Percentiles rank a stretch among this genome's conserved stretches.
phyloP scores from a whole-genome alignment of 2,113 vertebrate genomes.

The Macrotis lagotis region DNA sequence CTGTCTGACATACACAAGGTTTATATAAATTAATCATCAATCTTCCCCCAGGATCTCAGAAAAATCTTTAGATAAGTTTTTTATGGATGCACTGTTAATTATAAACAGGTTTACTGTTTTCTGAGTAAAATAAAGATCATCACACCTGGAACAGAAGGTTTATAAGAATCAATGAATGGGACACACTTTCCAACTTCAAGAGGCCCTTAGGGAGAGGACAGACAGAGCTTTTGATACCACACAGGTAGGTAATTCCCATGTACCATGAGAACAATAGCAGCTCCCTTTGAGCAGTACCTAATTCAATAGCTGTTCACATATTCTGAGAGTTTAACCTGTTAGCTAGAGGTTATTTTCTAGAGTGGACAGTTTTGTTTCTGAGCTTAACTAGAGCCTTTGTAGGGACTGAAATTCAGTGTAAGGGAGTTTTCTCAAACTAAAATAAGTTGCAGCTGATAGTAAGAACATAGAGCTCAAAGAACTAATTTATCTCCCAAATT shows the following conservation, averaged over 20 bases:
- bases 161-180: conserved; percentile 50
- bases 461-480: neutral
- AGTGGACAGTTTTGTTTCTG: neutral
- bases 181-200: neutral
- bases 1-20: neutral
- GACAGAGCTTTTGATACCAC: neutral
- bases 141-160: conserved; percentile 9
- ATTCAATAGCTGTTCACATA: neutral
- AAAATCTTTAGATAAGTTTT: conserved; percentile 58
- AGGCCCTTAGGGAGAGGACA: conserved; percentile 2
- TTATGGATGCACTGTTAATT: conserved; percentile 38
- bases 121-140: conserved; percentile 26
- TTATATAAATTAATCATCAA: neutral
- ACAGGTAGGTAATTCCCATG: conserved; percentile 67
- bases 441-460: neutral
- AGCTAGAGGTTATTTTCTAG: neutral
- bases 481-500: neutral
- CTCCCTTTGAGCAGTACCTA: neutral
- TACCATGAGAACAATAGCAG: accelerated
- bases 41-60: neutral
- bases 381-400: neutral
- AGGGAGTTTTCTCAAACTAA: neutral
- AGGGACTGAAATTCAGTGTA: neutral
- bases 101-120: conserved; percentile 35
- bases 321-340: neutral